Conservation (phyloP, 2,797 vertebrate species). For the Tangara arthus region DNA sequence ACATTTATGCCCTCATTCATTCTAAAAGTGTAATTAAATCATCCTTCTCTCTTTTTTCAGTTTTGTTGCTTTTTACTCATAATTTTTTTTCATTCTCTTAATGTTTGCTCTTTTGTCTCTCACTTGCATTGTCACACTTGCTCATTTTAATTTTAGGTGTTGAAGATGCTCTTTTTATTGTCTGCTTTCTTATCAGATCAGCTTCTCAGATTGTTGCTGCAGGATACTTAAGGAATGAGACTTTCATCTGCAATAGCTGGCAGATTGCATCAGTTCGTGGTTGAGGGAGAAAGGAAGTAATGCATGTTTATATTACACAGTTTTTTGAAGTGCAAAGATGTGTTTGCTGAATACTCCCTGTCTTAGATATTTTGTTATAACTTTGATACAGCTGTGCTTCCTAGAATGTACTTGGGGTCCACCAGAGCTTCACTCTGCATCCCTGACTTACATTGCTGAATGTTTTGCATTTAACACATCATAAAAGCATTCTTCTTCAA, state of each 20-base stretch:
- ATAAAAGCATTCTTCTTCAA: background rate
- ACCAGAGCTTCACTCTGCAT: background rate
- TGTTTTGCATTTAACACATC: background rate
- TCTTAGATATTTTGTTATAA: background rate
- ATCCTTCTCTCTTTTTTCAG: background rate
- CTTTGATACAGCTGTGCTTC: background rate
- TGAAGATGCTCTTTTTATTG: background rate
- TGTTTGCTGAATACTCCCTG: background rate
- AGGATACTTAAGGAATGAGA: background rate
- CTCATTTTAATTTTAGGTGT: background rate
- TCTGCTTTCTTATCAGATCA: background rate
- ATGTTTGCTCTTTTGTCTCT: background rate
- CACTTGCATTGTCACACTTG: background rate
- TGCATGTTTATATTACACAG: background rate
- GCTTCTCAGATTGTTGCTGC: background rate
- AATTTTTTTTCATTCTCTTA: background rate
- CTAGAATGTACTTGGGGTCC: background rate
- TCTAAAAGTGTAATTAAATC: background rate
- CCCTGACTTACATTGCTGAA: accelerated
- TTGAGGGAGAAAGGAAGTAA: background rate
- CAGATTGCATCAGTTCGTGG: background rate
- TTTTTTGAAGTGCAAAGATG: background rate
- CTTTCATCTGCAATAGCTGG: background rate
- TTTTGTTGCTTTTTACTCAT: background rate
- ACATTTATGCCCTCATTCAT: background rate